A percentile compares a stretch with the other conserved stretches of the same genome.
Evolutionary conservation across 1,140 invertebrate genomes (phyloP).

Genomic region (Popillia japonica): DNA sequence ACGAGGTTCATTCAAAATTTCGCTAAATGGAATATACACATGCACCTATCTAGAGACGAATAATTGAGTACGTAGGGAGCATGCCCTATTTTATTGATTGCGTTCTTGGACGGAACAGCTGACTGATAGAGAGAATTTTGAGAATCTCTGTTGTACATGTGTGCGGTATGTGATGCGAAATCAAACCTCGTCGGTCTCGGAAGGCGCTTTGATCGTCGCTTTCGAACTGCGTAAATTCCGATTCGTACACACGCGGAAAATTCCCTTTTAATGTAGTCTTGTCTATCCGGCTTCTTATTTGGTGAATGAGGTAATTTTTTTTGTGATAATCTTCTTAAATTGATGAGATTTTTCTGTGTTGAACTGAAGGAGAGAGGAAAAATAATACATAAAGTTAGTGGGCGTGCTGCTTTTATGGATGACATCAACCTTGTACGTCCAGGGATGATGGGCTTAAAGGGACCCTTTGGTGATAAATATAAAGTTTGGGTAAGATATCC

Average conservation of each 20-base stretch:
- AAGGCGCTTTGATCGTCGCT: too few relatives aligned
- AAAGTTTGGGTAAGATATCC: background rate
- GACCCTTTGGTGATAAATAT: background rate
- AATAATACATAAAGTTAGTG: background rate
- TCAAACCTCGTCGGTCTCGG: background rate
- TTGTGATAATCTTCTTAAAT: too few relatives aligned
- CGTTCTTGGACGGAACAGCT: background rate
- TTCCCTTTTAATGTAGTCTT: too few relatives aligned
- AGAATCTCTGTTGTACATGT: background rate
- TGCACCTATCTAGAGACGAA: background rate
- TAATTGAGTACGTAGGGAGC: background rate
- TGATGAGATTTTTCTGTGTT: too few relatives aligned
- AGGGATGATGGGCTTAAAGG: too few relatives aligned
- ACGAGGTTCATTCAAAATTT: background rate
- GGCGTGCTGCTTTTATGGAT: background rate
- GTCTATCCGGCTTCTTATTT: too few relatives aligned
- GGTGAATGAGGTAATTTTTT: too few relatives aligned
- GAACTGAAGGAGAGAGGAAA: background rate
- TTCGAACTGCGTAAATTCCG: too few relatives aligned
- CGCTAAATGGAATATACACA: background rate
- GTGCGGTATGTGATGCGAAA: background rate
- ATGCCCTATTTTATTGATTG: conserved; percentile 3
- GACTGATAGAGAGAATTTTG: conserved; percentile 14
- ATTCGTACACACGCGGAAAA: too few relatives aligned
- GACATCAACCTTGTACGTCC: too few relatives aligned